These are phyloP conservation scores for Chaetodon trifasciatus DNA, from an alignment of 2,797 vertebrate genomes.

Conservation along the genomic window DNA sequence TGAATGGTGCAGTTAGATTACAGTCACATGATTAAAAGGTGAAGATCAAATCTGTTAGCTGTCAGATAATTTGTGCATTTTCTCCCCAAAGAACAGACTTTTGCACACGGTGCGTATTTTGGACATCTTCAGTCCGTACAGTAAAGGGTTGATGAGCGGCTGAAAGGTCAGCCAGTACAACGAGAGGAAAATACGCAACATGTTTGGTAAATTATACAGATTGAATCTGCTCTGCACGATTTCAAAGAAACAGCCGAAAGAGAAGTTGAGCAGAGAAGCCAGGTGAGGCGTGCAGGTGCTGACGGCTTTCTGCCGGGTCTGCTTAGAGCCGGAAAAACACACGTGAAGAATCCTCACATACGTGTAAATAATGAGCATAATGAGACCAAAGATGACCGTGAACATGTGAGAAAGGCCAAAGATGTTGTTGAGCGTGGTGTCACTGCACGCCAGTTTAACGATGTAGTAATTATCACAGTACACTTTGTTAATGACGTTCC, in stretches of 20 bases:
- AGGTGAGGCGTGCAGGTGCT: slow-evolving; percentile 1
- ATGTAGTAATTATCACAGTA: background rate
- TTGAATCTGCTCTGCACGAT: background rate
- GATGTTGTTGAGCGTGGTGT: background rate
- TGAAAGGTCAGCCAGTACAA: background rate
- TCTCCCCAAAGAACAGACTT: background rate
- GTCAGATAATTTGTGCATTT: background rate
- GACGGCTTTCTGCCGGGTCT: background rate
- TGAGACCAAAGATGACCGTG: background rate
- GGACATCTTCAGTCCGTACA: slow-evolving; percentile 1
- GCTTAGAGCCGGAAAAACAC: background rate
- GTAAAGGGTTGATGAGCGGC: background rate
- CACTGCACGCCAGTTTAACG: background rate
- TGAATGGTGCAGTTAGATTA: no score
- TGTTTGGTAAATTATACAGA: background rate
- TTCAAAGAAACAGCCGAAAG: background rate
- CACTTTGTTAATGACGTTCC: slow-evolving; percentile 4
- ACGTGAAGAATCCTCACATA: background rate
- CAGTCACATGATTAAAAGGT: no score
- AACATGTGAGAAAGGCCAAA: background rate
- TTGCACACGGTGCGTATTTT: background rate
- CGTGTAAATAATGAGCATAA: background rate
- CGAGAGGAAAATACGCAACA: background rate
- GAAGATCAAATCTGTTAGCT: background rate
- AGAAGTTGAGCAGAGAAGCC: background rate